Evolutionary conservation across 2,113 vertebrate species (phyloP).

Genomic region (Phaethornis superciliosus): DNA sequence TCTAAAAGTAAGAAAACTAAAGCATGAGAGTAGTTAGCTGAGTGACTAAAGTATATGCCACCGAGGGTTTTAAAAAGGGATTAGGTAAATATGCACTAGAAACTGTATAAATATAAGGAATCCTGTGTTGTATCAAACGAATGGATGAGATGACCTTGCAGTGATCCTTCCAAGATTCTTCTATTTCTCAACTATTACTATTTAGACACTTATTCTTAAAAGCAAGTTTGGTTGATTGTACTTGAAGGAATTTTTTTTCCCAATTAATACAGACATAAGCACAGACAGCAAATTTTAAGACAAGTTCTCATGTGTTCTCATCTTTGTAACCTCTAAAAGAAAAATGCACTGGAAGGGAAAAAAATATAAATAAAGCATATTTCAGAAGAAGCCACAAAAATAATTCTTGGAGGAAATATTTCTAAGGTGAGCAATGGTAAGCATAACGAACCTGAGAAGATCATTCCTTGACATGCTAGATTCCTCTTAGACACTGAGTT

Average conservation of each 20-base stretch:
- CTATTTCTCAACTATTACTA: neutral
- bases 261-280: neutral
- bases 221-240: neutral
- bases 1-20: neutral
- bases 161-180: neutral
- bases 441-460: neutral
- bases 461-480: accelerated
- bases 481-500: neutral
- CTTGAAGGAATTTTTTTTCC: neutral
- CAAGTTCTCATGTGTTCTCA: neutral
- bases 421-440: neutral
- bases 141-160: neutral
- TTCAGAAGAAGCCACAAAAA: neutral
- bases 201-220: neutral
- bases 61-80: neutral
- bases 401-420: neutral
- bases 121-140: neutral
- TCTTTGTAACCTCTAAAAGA: neutral
- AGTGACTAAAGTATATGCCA: neutral
- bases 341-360: neutral
- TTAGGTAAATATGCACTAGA: neutral
- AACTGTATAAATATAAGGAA: neutral
- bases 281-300: neutral
- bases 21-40: neutral
- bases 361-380: neutral